Base-by-base conservation (phyloP, 2,797 vertebrate genomes). In the Chrysocyon brachyurus region DNA sequence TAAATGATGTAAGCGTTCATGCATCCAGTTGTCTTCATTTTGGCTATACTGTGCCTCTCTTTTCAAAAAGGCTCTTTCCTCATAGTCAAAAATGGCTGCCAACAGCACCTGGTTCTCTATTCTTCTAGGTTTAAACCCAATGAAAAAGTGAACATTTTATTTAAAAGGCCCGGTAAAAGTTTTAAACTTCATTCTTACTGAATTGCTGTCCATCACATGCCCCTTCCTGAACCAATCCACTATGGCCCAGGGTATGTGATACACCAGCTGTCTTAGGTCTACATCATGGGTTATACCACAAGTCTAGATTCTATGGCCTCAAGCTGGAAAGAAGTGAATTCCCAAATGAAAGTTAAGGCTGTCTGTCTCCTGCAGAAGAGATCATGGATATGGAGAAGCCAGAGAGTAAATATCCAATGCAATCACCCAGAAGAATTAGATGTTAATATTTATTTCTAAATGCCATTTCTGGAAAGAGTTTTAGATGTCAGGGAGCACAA, bases 161-260 rank as follows among this genome's bases (percentile, higher is more conserved):
- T 52, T 59, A 52, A 49, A 91, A 83, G 16, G 5, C 19, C 16
- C 26, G 54, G 46, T 6, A 54, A n/a, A 63, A 68, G 3, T 61
- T 72, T n/a, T 85, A 46, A 83, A 56, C 77, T 36, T 78, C 22
- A 26, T 54, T 97, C 31, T 93, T 83, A 64, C n/a, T 31, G 21
- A 36, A 33, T 19, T 21, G 14, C 5, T 33, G 54, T 17, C 17
- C 1, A 6, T 49, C 61, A 92, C 31, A 49, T 57, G 19, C 1
- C 52, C 8, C 36, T 10, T 17, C 12, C 46, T 59, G 46, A 70
- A 14, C 11, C 72, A 86, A 14, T 63, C n/a, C n/a, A 33, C 12
- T 36, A 1, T 64, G 49, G 8, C 21, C 12, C 5, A 66, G 28
- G 24, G 9, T 61, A 36, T 57, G 56, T 40, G 22, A 17, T 6